These are phyloP conservation scores for Epsilonema sp. DNA, from an alignment of 2,888 invertebrate genomes.

Conservation along the genomic window DNA sequence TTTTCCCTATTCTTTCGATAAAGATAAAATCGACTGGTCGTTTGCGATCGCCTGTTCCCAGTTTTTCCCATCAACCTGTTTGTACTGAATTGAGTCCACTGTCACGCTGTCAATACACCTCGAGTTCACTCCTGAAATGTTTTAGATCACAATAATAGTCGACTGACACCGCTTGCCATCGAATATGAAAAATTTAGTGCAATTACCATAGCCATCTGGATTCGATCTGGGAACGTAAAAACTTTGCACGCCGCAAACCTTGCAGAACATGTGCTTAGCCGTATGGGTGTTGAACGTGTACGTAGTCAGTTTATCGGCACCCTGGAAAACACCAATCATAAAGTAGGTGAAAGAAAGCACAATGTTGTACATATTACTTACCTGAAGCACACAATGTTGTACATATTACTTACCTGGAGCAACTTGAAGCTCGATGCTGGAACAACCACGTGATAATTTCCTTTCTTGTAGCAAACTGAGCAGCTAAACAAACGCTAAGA, in stretches of 20 bases:
- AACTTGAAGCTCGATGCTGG: constrained; percentile 29
- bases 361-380: no score
- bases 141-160: no score
- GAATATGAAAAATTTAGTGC: neutral
- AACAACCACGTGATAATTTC: constrained; percentile 30
- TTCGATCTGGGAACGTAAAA: constrained; percentile 39
- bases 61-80: neutral
- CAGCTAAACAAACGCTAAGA: neutral
- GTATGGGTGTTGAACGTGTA: constrained; percentile 35
- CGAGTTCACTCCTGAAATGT: neutral
- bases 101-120: neutral
- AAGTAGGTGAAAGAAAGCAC: no score
- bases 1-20: no score
- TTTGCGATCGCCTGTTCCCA: neutral
- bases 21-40: neutral
- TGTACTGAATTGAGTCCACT: neutral
- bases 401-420: constrained; percentile 22
- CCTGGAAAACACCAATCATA: no score
- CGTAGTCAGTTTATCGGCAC: constrained; percentile 30
- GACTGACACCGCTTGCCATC: no score
- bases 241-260: constrained; percentile 37
- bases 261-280: constrained; percentile 36
- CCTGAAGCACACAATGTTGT: no score
- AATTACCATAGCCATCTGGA: constrained; percentile 35
- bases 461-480: neutral